These are phyloP conservation scores for Oryzias celebensis DNA, from an alignment of 2,113 vertebrate genomes.

Conservation along the genomic window DNA sequence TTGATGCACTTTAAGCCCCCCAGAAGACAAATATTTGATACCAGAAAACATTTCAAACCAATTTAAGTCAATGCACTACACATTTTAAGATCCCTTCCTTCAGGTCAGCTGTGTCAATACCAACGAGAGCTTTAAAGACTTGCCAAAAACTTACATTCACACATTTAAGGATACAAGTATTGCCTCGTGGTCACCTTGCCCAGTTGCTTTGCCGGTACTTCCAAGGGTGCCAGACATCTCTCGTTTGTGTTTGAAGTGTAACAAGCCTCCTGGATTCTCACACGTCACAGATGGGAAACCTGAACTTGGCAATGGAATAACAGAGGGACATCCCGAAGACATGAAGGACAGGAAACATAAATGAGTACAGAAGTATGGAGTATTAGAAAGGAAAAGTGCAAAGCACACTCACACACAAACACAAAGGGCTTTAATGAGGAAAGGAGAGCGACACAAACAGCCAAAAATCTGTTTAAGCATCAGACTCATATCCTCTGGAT, in stretches of 20 bases:
- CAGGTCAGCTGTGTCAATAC: constrained; percentile 52
- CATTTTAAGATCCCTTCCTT: constrained; percentile 26
- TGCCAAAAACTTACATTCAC: constrained; percentile 33
- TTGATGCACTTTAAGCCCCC: constrained; percentile 1
- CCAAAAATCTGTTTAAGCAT: constrained; percentile 28
- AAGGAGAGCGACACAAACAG: constrained; percentile 11
- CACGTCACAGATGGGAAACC: constrained; percentile 64
- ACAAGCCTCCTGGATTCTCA: constrained; percentile 56
- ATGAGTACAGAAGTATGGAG: constrained; percentile 38
- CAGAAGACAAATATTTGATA: constrained; percentile 2
- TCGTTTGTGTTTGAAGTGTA: constrained; percentile 59
- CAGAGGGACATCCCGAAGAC: constrained; percentile 48
- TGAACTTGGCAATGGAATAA: constrained; percentile 49
- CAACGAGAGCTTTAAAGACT: constrained; percentile 33
- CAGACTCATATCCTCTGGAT: constrained; percentile 30
- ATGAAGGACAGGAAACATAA: constrained; percentile 36
- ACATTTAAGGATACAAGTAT: constrained; percentile 18
- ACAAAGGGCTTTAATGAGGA: constrained; percentile 25
- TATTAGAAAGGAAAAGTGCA: constrained; percentile 30
- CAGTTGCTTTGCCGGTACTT: constrained; percentile 32
- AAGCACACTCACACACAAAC: constrained; percentile 24
- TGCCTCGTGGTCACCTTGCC: constrained; percentile 46
- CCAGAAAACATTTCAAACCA: constrained; percentile 1
- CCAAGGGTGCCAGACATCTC: constrained; percentile 45
- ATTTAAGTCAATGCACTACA: too few species aligned